Base-by-base conservation (phyloP, 2,888 invertebrate genomes). In the Vanessa cardui region DNA sequence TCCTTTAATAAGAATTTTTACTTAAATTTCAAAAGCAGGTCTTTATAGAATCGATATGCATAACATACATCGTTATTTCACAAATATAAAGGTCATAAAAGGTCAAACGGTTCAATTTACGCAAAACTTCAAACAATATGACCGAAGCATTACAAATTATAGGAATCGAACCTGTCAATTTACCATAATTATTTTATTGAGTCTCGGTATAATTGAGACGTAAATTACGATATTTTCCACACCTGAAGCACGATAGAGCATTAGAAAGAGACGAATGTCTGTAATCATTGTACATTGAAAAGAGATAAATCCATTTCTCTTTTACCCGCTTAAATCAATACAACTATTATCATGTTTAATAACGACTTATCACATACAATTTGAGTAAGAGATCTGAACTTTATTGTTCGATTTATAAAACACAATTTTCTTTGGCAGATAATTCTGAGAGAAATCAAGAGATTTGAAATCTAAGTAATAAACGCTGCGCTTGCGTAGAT, bases 401-500 rank as follows among this genome's bases (percentile, higher is more conserved):
- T 59, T 76, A 69, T 47, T 16, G 0, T 0, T 1, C 5, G 6
- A 1, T 0, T 0, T 0, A 20, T 73, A 76, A 62, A 71, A 68
- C 71, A 52, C 21, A 58, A 39, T 72, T 72, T 77, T 2, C 52
- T 33, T 66, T 76, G 66, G 8, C 0, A 15, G 33, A n/a, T 72
- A 68, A 74, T 77, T 75, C 73, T 76, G 74, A 77, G 80, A 78
- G 81, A 81, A 80, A 83, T 78, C 81, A 76, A 79, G 77, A 72
- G 82, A 83, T 85, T 82, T 76, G 79, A 77, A 76, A 77, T 77
- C 77, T 80, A 77, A 81, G 83, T 82, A 84, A 86, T 85, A 86
- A 86, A 83, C 81, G 79, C 77, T 80, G 82, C 83, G 84, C 84
- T 83, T 82, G 82, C 82, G 79, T 80, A 83, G 86, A 89, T 88